Conservation (phyloP, 2,113 vertebrate genomes). For the Actenoides lindsayi region DNA sequence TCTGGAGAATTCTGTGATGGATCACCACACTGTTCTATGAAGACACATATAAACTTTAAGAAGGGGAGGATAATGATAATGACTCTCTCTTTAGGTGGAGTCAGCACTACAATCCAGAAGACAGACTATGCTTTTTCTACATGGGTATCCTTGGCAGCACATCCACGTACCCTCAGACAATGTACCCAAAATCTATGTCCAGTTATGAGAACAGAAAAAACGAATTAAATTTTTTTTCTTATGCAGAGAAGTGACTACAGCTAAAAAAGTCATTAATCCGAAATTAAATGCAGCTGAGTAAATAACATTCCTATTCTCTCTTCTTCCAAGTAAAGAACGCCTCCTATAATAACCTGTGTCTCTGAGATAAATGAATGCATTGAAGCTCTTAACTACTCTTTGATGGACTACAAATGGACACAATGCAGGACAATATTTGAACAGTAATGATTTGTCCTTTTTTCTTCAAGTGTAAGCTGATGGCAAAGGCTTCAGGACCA, state of each 20-base stretch:
- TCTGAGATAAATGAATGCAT: slow-evolving; percentile 76
- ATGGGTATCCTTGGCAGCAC: not conserved
- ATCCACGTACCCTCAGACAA: not conserved
- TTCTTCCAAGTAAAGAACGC: slow-evolving; percentile 61
- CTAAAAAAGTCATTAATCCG: slow-evolving; percentile 57
- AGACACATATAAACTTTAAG: not conserved
- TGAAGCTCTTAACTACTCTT: slow-evolving; percentile 74
- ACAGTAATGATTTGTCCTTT: slow-evolving; percentile 78
- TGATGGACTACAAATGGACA: slow-evolving; percentile 71
- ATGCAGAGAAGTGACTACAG: slow-evolving; percentile 50
- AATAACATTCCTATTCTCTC: slow-evolving; percentile 55
- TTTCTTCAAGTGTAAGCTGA: slow-evolving; percentile 76
- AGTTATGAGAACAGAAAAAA: slow-evolving; percentile 27
- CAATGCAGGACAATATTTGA: slow-evolving; percentile 75
- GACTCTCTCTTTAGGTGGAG: not conserved
- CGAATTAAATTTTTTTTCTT: slow-evolving; percentile 49
- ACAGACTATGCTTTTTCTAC: not conserved
- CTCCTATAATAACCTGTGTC: slow-evolving; percentile 66
- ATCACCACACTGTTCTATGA: not conserved
- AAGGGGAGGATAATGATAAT: not conserved
- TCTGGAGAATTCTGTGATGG: not conserved
- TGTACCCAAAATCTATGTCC: not conserved
- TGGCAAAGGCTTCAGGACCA: slow-evolving; percentile 62
- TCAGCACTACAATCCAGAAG: not conserved
- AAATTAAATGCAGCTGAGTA: slow-evolving; percentile 70